phyloP scores from a whole-genome alignment of 2,113 vertebrate species.

The Rynchops niger region DNA sequence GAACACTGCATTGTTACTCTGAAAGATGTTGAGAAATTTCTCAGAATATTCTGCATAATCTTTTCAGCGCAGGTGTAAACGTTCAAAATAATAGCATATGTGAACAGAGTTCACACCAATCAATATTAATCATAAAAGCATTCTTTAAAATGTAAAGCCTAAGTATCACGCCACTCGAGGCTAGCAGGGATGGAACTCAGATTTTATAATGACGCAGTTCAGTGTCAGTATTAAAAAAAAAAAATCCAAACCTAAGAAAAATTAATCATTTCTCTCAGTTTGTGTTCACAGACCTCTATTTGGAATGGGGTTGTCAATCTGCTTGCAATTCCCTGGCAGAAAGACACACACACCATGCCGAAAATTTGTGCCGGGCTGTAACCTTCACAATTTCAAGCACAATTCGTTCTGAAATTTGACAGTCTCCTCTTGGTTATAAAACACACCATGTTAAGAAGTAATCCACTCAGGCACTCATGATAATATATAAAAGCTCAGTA shows the following conservation, averaged over 20 bases:
- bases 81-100: background rate
- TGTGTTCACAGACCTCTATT: background rate
- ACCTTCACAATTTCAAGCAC: background rate
- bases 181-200: background rate
- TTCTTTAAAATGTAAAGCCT: background rate
- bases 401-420: background rate
- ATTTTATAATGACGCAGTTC: background rate
- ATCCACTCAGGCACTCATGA: background rate
- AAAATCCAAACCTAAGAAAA: background rate
- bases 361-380: background rate
- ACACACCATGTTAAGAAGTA: background rate
- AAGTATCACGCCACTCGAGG: background rate
- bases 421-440: background rate
- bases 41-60: background rate
- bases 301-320: background rate
- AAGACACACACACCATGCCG: background rate
- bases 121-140: background rate
- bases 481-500: background rate
- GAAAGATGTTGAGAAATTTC: background rate
- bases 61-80: background rate
- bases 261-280: background rate
- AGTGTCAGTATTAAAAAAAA: background rate
- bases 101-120: background rate
- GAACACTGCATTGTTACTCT: background rate
- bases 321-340: background rate